Conservation (phyloP, 2,888 invertebrate genomes). For the Panopea generosa region DNA sequence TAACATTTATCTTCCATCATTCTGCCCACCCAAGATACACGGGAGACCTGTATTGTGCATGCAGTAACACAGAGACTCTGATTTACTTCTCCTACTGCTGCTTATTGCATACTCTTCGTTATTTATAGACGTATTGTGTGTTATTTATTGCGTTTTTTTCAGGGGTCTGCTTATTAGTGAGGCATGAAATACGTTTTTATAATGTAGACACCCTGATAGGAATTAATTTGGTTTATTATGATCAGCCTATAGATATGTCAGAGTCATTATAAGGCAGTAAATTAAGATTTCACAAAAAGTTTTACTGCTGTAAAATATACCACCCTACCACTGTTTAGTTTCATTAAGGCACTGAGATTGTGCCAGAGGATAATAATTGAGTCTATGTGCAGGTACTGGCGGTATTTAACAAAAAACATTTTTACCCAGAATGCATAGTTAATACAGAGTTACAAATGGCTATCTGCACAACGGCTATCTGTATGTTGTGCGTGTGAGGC, state of each 20-base stretch:
- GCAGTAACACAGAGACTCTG: background rate
- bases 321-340: too few species aligned
- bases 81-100: background rate
- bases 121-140: slow-evolving; percentile 37
- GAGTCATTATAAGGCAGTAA: background rate
- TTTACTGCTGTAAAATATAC: too few species aligned
- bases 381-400: too few species aligned
- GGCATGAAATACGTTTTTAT: slow-evolving; percentile 52
- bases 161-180: slow-evolving; percentile 22
- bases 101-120: background rate
- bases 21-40: slow-evolving; percentile 49
- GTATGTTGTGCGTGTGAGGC: too few species aligned
- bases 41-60: background rate
- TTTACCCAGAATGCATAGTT: too few species aligned
- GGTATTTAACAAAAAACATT: too few species aligned
- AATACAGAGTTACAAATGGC: too few species aligned
- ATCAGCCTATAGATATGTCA: slow-evolving; percentile 21
- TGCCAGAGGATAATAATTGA: background rate
- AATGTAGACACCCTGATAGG: slow-evolving; percentile 57
- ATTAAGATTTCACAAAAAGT: too few species aligned
- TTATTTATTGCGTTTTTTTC: slow-evolving; percentile 43
- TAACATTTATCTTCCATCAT: slow-evolving; percentile 33
- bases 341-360: background rate
- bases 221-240: slow-evolving; percentile 53
- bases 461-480: too few species aligned